Percentiles rank a stretch among this genome's conserved stretches.
phyloP scores from a whole-genome alignment of 2,113 vertebrate species.

The Bubo bubo region DNA sequence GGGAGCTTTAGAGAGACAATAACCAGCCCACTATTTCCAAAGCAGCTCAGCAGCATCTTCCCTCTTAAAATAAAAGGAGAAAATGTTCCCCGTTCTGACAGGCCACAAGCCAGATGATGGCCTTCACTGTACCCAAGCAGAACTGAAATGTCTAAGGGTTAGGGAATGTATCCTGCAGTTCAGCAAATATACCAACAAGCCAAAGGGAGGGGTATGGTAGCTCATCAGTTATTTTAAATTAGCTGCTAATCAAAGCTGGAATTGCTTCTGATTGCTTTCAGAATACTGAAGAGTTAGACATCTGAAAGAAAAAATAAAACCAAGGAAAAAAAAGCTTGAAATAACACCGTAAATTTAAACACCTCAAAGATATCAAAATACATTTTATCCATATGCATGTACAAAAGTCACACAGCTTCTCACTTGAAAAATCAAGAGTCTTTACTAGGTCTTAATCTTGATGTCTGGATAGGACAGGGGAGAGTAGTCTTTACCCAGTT shows the following conservation, averaged over 20 bases:
- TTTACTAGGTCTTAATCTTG: not conserved
- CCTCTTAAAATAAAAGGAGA: conserved; percentile 27
- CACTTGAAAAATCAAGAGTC: not conserved
- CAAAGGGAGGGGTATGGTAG: not conserved
- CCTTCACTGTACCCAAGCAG: not conserved
- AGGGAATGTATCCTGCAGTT: not conserved
- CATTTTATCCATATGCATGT: not conserved
- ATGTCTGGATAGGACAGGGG: not conserved
- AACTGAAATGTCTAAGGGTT: not conserved
- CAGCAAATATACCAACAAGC: not conserved
- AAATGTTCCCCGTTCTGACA: not conserved
- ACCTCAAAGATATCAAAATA: not conserved
- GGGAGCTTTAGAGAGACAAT: conserved; percentile 27
- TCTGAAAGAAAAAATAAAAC: not conserved
- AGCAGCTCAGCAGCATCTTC: conserved; percentile 47
- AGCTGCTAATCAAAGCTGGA: not conserved
- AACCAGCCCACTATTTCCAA: conserved; percentile 24
- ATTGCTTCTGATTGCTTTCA: not conserved
- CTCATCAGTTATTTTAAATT: not conserved
- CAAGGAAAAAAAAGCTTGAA: not conserved
- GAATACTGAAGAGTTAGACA: not conserved
- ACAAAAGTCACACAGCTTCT: not conserved
- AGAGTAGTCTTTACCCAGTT: not conserved
- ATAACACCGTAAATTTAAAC: not conserved
- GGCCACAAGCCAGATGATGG: not conserved